Conservation (phyloP, 2,888 invertebrate genomes). For the Apodemia duryi region DNA sequence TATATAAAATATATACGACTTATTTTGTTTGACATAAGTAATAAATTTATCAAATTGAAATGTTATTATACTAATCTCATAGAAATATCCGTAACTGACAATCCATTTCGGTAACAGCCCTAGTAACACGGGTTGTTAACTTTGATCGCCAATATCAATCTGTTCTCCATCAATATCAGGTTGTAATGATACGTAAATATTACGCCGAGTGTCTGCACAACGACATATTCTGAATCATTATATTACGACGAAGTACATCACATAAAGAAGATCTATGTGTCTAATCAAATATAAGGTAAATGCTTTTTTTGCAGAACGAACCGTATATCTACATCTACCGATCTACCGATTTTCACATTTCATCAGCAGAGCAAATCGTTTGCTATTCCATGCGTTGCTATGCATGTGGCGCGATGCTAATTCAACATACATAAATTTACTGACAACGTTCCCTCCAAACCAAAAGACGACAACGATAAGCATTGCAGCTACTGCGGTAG, state of each 20-base stretch:
- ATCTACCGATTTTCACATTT: background rate
- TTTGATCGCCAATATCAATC: constrained; percentile 13
- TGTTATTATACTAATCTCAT: background rate
- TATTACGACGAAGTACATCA: background rate
- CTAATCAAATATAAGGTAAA: background rate
- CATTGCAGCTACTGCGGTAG: no score
- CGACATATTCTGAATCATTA: background rate
- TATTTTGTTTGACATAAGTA: no score
- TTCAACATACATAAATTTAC: background rate
- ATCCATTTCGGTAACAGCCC: constrained; percentile 5
- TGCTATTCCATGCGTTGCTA: background rate
- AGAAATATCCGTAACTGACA: constrained; percentile 8
- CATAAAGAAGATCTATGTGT: background rate
- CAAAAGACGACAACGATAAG: no score
- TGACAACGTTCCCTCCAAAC: no score
- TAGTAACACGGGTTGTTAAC: constrained; percentile 1
- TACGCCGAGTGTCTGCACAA: background rate
- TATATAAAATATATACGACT: no score
- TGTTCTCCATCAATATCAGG: background rate
- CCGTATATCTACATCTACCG: no score
- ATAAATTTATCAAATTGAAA: background rate
- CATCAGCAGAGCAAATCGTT: background rate
- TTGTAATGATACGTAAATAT: background rate
- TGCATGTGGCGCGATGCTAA: background rate
- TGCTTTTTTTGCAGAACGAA: no score